A percentile compares a stretch with the other conserved stretches of the same genome.
Conservation (phyloP, 2,888 invertebrate genomes). For the Panopea generosa region DNA sequence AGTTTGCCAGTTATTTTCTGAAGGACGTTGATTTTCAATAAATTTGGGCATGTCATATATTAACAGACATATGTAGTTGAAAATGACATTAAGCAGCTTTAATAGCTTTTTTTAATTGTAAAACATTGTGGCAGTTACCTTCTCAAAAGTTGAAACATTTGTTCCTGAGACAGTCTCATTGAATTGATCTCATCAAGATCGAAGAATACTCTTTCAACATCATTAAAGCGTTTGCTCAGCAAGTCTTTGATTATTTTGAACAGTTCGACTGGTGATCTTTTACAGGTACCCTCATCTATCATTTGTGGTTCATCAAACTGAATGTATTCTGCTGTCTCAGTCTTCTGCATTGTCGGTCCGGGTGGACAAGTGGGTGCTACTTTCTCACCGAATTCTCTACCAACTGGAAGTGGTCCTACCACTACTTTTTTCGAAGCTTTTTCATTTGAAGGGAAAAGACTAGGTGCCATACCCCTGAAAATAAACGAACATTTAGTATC, state of each 20-base stretch:
- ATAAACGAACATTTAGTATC: background rate
- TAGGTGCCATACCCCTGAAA: constrained; percentile 80
- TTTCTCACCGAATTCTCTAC: constrained; percentile 42
- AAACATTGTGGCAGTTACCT: no score
- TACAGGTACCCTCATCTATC: constrained; percentile 56
- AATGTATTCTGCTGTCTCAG: constrained; percentile 39
- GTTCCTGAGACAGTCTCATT: constrained; percentile 82
- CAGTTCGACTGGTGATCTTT: constrained; percentile 70
- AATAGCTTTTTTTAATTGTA: no score
- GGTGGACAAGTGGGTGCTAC: background rate
- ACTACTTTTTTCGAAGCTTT: constrained; percentile 26
- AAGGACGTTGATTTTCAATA: no score
- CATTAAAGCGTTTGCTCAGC: constrained; percentile 76
- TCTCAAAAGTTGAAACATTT: constrained; percentile 82
- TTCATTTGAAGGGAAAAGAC: constrained; percentile 71
- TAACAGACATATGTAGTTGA: no score
- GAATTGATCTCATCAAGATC: constrained; percentile 83
- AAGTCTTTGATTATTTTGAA: constrained; percentile 80
- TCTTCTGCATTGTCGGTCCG: constrained; percentile 17
- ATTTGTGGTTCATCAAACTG: constrained; percentile 55
- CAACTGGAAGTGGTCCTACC: constrained; percentile 60
- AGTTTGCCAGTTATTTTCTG: no score
- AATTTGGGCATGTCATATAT: no score
- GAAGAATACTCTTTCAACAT: constrained; percentile 80
- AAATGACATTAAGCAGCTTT: no score